Base-by-base conservation (phyloP, 2,888 invertebrate species). In the Smittia aterrima region DNA sequence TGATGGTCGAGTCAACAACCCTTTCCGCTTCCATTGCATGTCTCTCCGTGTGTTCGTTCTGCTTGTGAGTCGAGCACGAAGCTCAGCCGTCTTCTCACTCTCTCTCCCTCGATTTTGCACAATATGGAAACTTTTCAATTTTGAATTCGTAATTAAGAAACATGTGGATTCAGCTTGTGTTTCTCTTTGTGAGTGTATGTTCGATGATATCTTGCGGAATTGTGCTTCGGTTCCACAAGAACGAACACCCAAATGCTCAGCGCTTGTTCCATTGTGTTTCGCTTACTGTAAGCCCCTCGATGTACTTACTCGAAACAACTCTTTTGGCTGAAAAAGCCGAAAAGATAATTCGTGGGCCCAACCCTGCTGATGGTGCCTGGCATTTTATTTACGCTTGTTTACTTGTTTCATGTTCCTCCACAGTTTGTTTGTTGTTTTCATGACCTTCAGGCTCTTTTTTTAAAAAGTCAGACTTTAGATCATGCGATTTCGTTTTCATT, bases 101-200 rank as follows among this genome's bases (percentile, higher is more conserved):
- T n/a, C n/a, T n/a, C n/a, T n/a, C n/a, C n/a, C n/a, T n/a, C n/a
- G 4, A 38, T 47, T 47, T 16, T 47, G 47, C 47, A 47, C 47
- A 47, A n/a, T 47, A 47, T 47, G 47, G 47, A 47, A 47, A 47
- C 47, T 47, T 47, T 47, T n/a, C 2, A 47, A 47, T 47, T 47
- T 47, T n/a, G 11, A 47, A 47, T 47, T 47, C 9, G 32, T 32
- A 32, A 47, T 47, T n/a, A 47, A 47, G 47, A 47, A 47, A 16
- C 47, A 47, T 47, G 11, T 47, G 16, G 47, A 47, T 47, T 47
- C 47, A 47, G 47, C 11, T 47, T 2, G 16, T 47, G 47, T 2
- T 3, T 47, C 47, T 6, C 4, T 47, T 11, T 47, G n/a, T 47
- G 32, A 32, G 32, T 32, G 47, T 47, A 16, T 47, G 47, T 11